These are phyloP conservation scores for Eumeta japonica DNA, from an alignment of 1,140 invertebrate genomes.

Conservation along the genomic window DNA sequence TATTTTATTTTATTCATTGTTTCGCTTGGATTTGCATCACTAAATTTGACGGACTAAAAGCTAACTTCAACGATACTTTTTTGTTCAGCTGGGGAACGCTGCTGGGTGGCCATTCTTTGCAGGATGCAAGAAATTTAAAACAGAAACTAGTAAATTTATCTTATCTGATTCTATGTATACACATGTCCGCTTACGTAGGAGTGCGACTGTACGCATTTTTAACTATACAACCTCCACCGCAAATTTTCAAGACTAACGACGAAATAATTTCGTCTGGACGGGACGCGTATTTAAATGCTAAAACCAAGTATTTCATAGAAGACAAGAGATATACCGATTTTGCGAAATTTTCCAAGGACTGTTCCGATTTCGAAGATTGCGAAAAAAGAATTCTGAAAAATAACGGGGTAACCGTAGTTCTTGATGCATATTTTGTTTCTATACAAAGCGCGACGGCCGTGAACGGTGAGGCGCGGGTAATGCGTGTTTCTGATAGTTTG, in stretches of 20 bases:
- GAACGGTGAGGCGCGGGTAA: conserved; percentile 29
- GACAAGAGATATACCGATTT: conserved; percentile 25
- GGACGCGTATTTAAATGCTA: conserved; percentile 18
- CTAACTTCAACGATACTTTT: conserved; percentile 19
- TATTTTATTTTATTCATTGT: conserved; percentile 28
- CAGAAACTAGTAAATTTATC: conserved; percentile 30
- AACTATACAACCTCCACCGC: conserved; percentile 29
- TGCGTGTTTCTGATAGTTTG: conserved; percentile 23
- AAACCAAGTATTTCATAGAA: conserved; percentile 27
- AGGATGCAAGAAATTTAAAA: conserved; percentile 23
- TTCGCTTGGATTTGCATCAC: conserved; percentile 24
- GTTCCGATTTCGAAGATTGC: conserved; percentile 26
- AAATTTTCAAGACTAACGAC: conserved; percentile 23
- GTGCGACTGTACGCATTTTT: conserved; percentile 36
- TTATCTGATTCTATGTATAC: conserved; percentile 28
- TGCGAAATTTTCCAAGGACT: conserved; percentile 27
- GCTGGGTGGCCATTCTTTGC: conserved; percentile 23
- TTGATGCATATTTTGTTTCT: conserved; percentile 12
- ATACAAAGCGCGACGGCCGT: conserved; percentile 16
- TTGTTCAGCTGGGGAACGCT: conserved; percentile 31
- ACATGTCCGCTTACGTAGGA: conserved; percentile 29
- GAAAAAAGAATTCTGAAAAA: conserved; percentile 16
- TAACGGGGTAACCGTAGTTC: conserved; percentile 25
- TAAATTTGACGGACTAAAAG: conserved; percentile 18
- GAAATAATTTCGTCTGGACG: conserved; percentile 26